These are phyloP conservation scores for Pseudocheirus occidentalis DNA, from an alignment of 2,797 vertebrate genomes.

Conservation along the genomic window DNA sequence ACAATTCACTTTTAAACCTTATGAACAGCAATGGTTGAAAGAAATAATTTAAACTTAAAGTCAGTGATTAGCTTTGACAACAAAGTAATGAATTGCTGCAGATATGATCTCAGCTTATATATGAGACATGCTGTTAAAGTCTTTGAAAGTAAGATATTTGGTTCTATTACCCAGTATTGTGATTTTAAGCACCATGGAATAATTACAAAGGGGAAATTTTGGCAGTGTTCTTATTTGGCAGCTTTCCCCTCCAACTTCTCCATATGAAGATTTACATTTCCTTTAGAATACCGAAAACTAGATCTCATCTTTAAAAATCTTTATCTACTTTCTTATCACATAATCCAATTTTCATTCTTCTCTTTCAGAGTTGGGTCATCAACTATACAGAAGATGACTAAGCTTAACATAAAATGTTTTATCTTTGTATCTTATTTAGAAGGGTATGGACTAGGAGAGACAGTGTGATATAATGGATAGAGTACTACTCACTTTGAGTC, in stretches of 20 bases:
- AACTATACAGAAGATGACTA: constrained; percentile 16
- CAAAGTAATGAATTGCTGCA: not conserved
- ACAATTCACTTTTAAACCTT: not conserved
- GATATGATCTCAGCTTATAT: not conserved
- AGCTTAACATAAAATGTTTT: constrained; percentile 39
- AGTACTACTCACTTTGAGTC: not conserved
- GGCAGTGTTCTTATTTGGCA: not conserved
- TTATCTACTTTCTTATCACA: not conserved
- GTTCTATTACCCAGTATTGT: not conserved
- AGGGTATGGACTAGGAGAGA: not conserved
- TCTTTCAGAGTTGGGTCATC: constrained; percentile 4
- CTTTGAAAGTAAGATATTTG: not conserved
- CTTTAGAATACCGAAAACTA: constrained; percentile 33
- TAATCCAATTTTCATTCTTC: not conserved
- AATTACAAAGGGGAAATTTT: not conserved
- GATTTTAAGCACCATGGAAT: not conserved
- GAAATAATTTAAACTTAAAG: not conserved
- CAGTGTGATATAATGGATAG: not conserved
- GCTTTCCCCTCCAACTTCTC: not conserved
- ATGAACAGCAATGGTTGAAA: not conserved
- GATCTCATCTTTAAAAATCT: not conserved
- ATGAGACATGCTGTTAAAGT: not conserved
- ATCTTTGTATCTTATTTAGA: constrained; percentile 39
- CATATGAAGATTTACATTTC: not conserved
- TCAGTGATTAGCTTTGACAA: not conserved